Conservation (phyloP, 2,113 vertebrate genomes). For the Craseonycteris thonglongyai region DNA sequence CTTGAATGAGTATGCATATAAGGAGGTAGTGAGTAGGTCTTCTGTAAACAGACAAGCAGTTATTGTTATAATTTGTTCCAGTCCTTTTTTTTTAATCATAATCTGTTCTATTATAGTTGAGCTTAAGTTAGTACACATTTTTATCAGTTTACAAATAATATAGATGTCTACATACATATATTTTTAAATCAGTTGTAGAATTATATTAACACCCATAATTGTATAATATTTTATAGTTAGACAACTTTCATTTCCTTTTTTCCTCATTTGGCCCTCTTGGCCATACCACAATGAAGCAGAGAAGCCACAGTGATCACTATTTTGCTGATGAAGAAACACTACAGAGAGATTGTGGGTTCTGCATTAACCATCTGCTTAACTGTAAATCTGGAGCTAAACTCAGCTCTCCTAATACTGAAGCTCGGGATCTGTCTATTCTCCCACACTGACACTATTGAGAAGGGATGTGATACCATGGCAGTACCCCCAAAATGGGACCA, state of each 20-base stretch:
- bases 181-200: neutral
- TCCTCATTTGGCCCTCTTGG: neutral
- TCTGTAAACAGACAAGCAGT: neutral
- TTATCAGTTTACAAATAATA: neutral
- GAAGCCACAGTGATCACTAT: neutral
- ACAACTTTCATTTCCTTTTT: neutral
- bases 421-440: neutral
- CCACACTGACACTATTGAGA: neutral
- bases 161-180: neutral
- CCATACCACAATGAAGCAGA: neutral
- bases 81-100: neutral
- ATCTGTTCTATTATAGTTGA: neutral
- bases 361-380: neutral
- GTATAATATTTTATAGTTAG: neutral
- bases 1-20: too few relatives aligned
- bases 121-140: neutral
- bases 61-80: neutral
- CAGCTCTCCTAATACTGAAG: neutral
- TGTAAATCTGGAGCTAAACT: neutral
- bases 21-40: neutral
- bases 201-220: neutral
- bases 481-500: neutral
- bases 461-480: neutral
- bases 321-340: neutral
- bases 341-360: neutral